Conservation (phyloP, 2,797 vertebrate species). For the Siniperca undulata region DNA sequence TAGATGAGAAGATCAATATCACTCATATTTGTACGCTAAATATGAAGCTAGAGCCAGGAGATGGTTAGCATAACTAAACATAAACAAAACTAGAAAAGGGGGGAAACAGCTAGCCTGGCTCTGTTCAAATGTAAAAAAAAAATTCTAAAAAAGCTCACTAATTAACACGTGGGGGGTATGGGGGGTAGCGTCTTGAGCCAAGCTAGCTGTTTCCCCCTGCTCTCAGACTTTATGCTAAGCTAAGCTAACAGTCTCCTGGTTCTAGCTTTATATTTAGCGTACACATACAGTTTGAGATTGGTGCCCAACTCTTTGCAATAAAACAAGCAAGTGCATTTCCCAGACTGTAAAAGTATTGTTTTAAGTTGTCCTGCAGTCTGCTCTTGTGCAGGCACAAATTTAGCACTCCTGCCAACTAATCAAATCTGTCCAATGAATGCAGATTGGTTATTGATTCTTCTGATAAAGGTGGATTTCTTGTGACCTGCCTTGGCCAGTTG, state of each 20-base stretch:
- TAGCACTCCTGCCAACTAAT: neutral
- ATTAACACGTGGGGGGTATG: neutral
- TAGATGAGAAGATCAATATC: neutral
- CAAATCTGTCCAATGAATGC: slow-evolving; percentile 6
- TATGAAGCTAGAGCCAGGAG: neutral
- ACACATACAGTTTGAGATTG: neutral
- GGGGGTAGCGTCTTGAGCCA: neutral
- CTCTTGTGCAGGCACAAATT: neutral
- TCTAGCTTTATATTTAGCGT: neutral
- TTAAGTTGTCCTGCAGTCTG: neutral
- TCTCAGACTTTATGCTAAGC: neutral
- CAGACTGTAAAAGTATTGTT: neutral
- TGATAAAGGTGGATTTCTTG: slow-evolving; percentile 22
- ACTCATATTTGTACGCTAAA: neutral
- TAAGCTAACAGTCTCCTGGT: neutral
- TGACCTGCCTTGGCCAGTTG: slow-evolving; percentile 15
- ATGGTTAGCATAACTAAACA: neutral
- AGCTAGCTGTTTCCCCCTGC: neutral
- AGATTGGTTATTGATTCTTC: neutral
- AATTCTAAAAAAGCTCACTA: neutral
- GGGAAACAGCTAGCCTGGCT: no score
- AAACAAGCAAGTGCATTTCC: neutral
- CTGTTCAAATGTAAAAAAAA: neutral
- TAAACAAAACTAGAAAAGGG: neutral
- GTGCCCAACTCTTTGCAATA: neutral